phyloP scores from a whole-genome alignment of 2,797 vertebrate species.

The Halcyon smyrnensis region DNA sequence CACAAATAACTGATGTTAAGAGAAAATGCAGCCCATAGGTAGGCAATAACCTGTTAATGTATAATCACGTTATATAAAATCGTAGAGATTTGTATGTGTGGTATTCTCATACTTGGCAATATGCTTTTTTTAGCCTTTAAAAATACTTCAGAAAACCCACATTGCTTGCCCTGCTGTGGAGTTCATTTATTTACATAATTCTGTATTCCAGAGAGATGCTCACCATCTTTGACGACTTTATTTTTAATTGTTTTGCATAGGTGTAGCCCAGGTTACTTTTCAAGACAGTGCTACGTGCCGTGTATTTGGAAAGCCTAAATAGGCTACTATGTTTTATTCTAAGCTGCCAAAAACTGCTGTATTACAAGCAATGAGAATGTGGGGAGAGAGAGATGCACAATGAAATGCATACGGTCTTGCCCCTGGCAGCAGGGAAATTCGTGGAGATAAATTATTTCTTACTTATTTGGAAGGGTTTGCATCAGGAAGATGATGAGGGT shows the following conservation, averaged over 20 bases:
- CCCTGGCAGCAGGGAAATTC: constrained; percentile 53
- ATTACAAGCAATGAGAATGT: constrained; percentile 15
- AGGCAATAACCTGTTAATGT: background rate
- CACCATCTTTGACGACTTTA: background rate
- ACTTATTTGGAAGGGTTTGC: constrained; percentile 54
- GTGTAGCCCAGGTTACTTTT: constrained; percentile 35
- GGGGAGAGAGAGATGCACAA: background rate
- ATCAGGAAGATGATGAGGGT: constrained; percentile 20
- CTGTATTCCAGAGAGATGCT: background rate
- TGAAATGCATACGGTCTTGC: background rate
- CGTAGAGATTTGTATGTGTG: background rate
- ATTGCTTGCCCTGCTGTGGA: background rate
- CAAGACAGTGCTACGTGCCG: background rate
- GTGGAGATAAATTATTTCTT: constrained; percentile 68
- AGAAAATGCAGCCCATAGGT: background rate
- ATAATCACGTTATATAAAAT: background rate
- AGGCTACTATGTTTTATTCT: constrained; percentile 2
- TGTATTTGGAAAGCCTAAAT: constrained; percentile 49
- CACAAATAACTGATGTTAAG: background rate
- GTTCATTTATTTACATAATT: background rate
- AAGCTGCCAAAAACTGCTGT: constrained; percentile 45
- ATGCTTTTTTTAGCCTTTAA: constrained; percentile 29
- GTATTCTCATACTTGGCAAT: background rate
- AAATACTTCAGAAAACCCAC: constrained; percentile 42
- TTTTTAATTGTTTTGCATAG: constrained; percentile 29